Evolutionary conservation across 2,797 vertebrate genomes (phyloP).

Genomic region (Silurus lanzhouensis): DNA sequence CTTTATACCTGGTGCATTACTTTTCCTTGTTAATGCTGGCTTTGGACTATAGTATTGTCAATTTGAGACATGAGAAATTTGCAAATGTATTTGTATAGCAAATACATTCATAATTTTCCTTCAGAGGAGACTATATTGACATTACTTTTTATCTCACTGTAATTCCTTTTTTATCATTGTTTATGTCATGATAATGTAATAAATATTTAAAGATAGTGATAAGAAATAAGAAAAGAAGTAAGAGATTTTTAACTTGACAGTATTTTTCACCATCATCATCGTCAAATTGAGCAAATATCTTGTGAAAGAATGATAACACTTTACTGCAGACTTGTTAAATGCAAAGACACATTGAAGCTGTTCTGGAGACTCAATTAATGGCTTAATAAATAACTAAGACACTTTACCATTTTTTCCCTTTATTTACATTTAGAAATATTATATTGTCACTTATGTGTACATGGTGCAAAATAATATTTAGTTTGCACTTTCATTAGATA

Average conservation of each 20-base stretch:
- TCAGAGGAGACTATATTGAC: background rate
- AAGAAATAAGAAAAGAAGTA: background rate
- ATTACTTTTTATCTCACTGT: background rate
- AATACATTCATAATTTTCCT: background rate
- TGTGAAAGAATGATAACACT: background rate
- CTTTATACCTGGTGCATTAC: background rate
- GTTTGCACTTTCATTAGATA: background rate
- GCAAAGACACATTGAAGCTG: background rate
- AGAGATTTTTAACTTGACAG: background rate
- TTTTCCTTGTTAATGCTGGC: background rate
- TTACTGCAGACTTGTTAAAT: background rate
- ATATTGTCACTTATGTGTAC: background rate
- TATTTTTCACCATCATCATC: background rate
- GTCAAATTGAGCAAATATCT: background rate
- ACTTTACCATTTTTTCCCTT: background rate
- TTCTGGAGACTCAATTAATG: background rate
- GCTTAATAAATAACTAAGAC: background rate
- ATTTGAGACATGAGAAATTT: too few relatives aligned
- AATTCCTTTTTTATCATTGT: background rate
- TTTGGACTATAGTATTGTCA: background rate
- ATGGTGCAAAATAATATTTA: background rate
- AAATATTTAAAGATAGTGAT: background rate
- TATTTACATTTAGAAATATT: background rate
- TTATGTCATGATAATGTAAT: background rate
- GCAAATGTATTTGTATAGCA: background rate